These are phyloP conservation scores for Scleropages formosus DNA, from an alignment of 2,797 vertebrate genomes.

Conservation along the genomic window DNA sequence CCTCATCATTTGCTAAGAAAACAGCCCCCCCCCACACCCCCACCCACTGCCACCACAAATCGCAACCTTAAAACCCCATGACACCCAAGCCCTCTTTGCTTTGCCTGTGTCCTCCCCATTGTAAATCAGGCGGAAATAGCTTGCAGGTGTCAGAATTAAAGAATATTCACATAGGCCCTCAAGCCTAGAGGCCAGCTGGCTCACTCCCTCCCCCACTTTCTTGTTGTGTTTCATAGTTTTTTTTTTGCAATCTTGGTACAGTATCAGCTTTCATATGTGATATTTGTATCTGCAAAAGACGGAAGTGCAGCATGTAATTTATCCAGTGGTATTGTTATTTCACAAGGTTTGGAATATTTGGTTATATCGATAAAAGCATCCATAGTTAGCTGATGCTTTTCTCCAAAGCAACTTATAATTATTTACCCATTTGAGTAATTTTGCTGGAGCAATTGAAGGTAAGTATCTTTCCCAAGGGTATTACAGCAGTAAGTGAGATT, in stretches of 20 bases:
- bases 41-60: slow-evolving; percentile 33
- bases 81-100: slow-evolving; percentile 72
- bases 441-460: no score
- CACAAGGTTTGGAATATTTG: slow-evolving; percentile 62
- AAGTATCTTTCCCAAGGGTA: no score
- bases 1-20: slow-evolving; percentile 89
- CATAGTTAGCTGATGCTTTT: no score
- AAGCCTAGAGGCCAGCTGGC: slow-evolving; percentile 85
- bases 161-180: slow-evolving; percentile 82
- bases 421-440: no score
- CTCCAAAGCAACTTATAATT: no score
- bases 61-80: slow-evolving; percentile 9
- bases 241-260: slow-evolving; percentile 63
- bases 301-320: slow-evolving; percentile 69
- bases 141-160: slow-evolving; percentile 99
- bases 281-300: slow-evolving; percentile 73
- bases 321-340: slow-evolving; percentile 73
- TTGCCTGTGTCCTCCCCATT: slow-evolving; percentile 82
- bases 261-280: slow-evolving; percentile 61
- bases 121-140: slow-evolving; percentile 96
- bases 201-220: slow-evolving; percentile 81
- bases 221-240: slow-evolving; percentile 81
- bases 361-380: slow-evolving; percentile 67
- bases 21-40: slow-evolving; percentile 68
- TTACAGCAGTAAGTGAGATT: no score